Evolutionary conservation across 1,140 invertebrate genomes (phyloP), one percentile per base, ranked within the genome.

Genomic region (Sitobion miscanthi): DNA sequence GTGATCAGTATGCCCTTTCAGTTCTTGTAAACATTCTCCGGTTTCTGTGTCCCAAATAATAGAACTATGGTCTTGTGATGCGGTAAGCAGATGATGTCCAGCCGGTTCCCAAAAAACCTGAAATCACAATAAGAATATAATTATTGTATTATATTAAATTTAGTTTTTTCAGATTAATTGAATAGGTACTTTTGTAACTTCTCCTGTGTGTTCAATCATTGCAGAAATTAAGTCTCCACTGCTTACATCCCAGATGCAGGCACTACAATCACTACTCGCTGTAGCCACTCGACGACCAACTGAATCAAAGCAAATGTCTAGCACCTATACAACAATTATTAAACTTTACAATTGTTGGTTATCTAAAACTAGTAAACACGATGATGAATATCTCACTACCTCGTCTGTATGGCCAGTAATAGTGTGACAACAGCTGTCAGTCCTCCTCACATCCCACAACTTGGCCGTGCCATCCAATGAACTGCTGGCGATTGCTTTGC

Each of bases 31-130:
- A 94, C 97, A 97, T 69, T 96, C 95, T 0, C 97, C 97, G 2
- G 96, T 96, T 77, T 96, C 96, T 0, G 96, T 95, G 93, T 97
- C 96, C 97, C 97, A 98, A 11, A 98, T 94, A n/a, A 97, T 95
- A 0, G 97, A 97, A 17, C 97, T 97, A 93, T 96, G 96, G 94
- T 98, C 97, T 20, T 96, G 96, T 62, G 97, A 98, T 5, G 97
- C 97, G 0, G 97, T 97, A 94, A 98, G 95, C 35, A 98, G 94
- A 94, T 96, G 96, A 21, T 96, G 96, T 8, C 97, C 97, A 83
- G 96, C 96, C 20, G 97, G 97, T 95, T 97, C 97, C 95, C 98
- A 98, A 95, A 96, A 97, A 17, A 98, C 97, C 97, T 96, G 94
- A 35, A 94, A 93, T 94, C 90, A 93, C 52, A 87, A 49, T 35